Conservation (phyloP, 2,113 vertebrate genomes). For the Serinus canaria region DNA sequence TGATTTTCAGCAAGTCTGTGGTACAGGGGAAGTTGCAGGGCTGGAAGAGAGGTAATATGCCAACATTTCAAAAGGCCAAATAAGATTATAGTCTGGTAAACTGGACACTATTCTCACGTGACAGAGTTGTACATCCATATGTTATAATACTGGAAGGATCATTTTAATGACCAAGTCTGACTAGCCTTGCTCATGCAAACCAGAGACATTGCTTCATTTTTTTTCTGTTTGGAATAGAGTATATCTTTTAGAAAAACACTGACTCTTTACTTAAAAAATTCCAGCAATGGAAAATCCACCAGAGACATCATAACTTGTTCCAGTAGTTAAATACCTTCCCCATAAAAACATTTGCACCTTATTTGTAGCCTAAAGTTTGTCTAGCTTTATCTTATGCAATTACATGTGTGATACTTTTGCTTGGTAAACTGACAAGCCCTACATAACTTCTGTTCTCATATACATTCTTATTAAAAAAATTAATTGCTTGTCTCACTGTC, state of each 20-base stretch:
- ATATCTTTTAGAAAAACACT: constrained; percentile 63
- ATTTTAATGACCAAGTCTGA: background rate
- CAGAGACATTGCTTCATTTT: constrained; percentile 44
- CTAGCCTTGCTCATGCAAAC: background rate
- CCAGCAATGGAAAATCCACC: constrained; percentile 37
- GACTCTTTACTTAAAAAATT: constrained; percentile 62
- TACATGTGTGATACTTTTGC: background rate
- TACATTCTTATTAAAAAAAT: background rate
- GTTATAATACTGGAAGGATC: background rate
- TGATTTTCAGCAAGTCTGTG: constrained; percentile 27
- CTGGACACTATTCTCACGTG: background rate
- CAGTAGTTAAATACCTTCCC: constrained; percentile 58
- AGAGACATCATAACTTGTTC: constrained; percentile 44
- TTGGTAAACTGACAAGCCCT: background rate
- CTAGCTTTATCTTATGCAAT: background rate
- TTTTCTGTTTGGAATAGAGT: constrained; percentile 46
- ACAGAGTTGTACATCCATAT: background rate
- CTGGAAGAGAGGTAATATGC: background rate
- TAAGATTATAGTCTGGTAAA: background rate
- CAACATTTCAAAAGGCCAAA: background rate
- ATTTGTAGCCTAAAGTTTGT: constrained; percentile 25
- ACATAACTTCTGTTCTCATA: background rate
- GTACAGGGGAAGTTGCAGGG: background rate
- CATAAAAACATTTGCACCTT: constrained; percentile 53
- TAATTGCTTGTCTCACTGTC: background rate